Conservation (phyloP, 2,888 invertebrate species). For the Athripsodes cinereus region DNA sequence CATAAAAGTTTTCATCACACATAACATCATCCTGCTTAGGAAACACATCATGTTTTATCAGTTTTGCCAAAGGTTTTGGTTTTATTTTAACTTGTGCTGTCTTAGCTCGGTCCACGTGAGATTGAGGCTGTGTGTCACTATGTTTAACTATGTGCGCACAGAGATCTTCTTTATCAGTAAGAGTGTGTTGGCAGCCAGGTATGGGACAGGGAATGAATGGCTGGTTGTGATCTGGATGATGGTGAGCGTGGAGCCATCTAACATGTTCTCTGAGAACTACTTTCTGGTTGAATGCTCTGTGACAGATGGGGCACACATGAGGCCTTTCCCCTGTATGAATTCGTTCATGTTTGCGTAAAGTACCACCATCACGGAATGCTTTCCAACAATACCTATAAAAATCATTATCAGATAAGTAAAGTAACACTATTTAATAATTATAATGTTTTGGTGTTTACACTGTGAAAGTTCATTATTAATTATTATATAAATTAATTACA, state of each 20-base stretch:
- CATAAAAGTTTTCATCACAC: not conserved
- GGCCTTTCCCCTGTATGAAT: slow-evolving; percentile 50
- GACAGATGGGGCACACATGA: slow-evolving; percentile 47
- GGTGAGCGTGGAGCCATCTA: slow-evolving; percentile 46
- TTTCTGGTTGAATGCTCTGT: slow-evolving; percentile 50
- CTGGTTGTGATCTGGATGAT: slow-evolving; percentile 32
- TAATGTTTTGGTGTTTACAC: not conserved
- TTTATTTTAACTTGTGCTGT: slow-evolving; percentile 21
- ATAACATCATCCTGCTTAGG: not conserved
- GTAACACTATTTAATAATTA: not conserved
- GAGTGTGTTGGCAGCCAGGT: slow-evolving; percentile 39
- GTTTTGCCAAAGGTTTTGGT: not conserved
- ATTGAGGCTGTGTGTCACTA: slow-evolving; percentile 48
- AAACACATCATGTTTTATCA: not conserved
- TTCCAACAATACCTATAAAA: slow-evolving; percentile 45
- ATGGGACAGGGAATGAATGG: slow-evolving; percentile 37
- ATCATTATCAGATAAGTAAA: too few species aligned
- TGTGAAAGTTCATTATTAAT: too few species aligned
- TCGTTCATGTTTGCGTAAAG: slow-evolving; percentile 45
- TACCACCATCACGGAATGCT: slow-evolving; percentile 49
- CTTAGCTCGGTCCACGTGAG: slow-evolving; percentile 34
- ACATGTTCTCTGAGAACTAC: slow-evolving; percentile 50
- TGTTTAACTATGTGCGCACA: slow-evolving; percentile 50
- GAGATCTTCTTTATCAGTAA: slow-evolving; percentile 43
- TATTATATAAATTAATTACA: not conserved